Base-by-base conservation (phyloP, 2,797 vertebrate genomes). In the Microctenopoma steveboyesi region DNA sequence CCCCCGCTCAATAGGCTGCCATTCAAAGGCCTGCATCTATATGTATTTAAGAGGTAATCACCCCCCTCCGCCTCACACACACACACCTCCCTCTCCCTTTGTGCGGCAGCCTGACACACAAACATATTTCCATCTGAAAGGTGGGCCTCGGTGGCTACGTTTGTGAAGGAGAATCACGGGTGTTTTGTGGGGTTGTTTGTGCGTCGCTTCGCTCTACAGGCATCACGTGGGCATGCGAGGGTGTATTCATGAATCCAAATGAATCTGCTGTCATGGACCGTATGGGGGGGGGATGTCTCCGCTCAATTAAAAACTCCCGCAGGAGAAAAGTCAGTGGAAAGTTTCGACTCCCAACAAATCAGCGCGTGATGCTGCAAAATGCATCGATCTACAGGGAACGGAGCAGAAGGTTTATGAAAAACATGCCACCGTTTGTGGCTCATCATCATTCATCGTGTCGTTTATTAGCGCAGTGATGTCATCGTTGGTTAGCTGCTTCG, bases 61-160 rank as follows among this genome's bases (percentile, higher is more conserved):
- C 79, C 79, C 74, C 83, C 30, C 5, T 6, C 4, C 30, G 4
- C 5, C 30, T 4, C 30, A 72, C 57, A 0, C 82, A 45, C 69
- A 28, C 67, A 33, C 30, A 33, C 30, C 35, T 7, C 52, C 67
- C 72, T 30, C 68, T 49, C 60, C 71, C 69, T 86, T 84, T 86
- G 83, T 91, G 83, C 3, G 47, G 64, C 47, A 22, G 77, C 79
- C 67, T 83, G 83, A 89, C 86, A 88, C 89, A 83, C 87, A 93
- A 92, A 93, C 89, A 90, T 86, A 94, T 94, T 94, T 94, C 92
- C 94, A 94, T 94, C 64, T 94, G 91, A 94, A 94, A 93, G 88
- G 81, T 63, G 30, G 66, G 77, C 77, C 76, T 86, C 64, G 79
- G 81, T 53, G 88, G 90, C 79, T 86, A 71, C 76, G 59, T 88